phyloP scores from a whole-genome alignment of 1,140 invertebrate genomes.

The Magallana ariakensis region DNA sequence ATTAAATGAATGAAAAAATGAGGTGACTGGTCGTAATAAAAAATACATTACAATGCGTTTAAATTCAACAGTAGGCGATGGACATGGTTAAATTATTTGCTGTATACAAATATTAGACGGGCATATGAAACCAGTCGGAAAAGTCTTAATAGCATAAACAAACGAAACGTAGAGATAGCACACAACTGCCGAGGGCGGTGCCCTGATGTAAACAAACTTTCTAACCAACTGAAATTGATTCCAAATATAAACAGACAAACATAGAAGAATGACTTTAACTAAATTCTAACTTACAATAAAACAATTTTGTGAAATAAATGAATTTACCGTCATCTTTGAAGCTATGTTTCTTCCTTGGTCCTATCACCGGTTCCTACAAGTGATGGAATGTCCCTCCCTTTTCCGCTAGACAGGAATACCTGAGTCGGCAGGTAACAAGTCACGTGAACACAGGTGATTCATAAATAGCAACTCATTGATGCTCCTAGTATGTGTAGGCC shows the following conservation, averaged over 20 bases:
- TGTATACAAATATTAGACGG: too few species aligned
- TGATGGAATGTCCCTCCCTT: conserved; percentile 22
- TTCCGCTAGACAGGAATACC: background rate
- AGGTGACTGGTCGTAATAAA: too few species aligned
- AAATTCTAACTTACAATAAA: background rate
- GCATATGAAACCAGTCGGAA: background rate
- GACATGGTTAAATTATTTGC: too few species aligned
- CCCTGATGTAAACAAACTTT: conserved; percentile 16
- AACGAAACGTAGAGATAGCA: background rate
- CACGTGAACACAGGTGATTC: conserved; percentile 17
- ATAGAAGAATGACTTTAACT: too few species aligned
- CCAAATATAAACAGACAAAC: too few species aligned
- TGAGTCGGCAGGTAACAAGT: conserved; percentile 16
- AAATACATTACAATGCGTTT: too few species aligned
- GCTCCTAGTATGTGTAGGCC: background rate
- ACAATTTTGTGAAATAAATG: background rate
- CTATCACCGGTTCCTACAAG: background rate
- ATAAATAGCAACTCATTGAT: conserved; percentile 21
- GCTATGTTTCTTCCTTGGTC: background rate
- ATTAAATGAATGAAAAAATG: too few species aligned
- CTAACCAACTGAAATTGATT: too few species aligned
- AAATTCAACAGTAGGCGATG: too few species aligned
- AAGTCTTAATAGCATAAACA: background rate
- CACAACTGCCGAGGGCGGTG: background rate
- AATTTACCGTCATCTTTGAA: background rate